Conservation (phyloP, 2,113 vertebrate species). For the Eonycteris spelaea region DNA sequence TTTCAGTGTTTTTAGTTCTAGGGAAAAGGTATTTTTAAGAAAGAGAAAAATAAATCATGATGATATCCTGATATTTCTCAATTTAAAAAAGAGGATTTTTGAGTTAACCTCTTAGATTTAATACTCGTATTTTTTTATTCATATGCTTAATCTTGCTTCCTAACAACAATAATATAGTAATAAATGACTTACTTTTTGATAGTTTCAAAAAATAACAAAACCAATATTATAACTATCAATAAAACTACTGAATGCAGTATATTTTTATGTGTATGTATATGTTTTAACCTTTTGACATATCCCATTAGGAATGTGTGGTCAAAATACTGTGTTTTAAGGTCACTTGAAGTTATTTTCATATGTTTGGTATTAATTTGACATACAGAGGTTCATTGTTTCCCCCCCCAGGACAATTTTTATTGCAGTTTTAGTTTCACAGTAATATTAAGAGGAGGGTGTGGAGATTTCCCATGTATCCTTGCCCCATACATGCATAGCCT, state of each 20-base stretch:
- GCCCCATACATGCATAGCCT: too few relatives aligned
- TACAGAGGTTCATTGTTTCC: neutral
- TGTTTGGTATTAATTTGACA: neutral
- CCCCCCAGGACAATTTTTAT: neutral
- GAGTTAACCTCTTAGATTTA: neutral
- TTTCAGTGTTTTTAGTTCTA: neutral
- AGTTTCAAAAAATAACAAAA: conserved; percentile 1
- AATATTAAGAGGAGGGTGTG: neutral
- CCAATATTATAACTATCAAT: neutral
- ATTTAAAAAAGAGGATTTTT: neutral
- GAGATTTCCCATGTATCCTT: too few relatives aligned
- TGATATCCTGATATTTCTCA: neutral
- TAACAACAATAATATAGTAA: neutral
- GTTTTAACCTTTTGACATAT: neutral
- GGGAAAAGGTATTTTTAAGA: neutral
- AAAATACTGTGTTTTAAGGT: neutral
- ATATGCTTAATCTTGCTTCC: neutral
- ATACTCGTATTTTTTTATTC: neutral
- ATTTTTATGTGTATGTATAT: neutral
- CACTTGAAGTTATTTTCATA: conserved; percentile 11
- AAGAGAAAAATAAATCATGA: neutral
- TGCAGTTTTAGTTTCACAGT: neutral
- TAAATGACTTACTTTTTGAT: neutral
- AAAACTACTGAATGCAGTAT: neutral
- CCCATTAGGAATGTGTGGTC: neutral